phyloP scores from a whole-genome alignment of 2,888 invertebrate genomes.

The Euphydryas editha region DNA sequence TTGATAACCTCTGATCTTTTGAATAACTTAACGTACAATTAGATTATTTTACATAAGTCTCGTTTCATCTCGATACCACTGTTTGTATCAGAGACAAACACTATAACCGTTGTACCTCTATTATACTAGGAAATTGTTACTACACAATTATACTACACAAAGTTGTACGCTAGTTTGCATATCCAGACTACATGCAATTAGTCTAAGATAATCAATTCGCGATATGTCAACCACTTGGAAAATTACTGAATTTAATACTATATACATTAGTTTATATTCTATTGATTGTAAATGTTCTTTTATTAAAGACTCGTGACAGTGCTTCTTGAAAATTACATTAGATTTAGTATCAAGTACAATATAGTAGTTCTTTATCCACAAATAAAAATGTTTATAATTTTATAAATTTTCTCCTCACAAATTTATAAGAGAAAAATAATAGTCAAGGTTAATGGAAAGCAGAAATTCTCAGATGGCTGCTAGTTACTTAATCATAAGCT shows the following conservation, averaged over 20 bases:
- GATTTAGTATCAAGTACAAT: too few species aligned
- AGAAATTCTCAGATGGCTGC: slow-evolving; percentile 21
- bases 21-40: background rate
- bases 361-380: too few species aligned
- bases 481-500: slow-evolving; percentile 7
- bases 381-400: too few species aligned
- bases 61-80: slow-evolving; percentile 54
- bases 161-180: slow-evolving; percentile 10
- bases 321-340: too few species aligned
- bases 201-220: background rate
- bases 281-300: background rate
- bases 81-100: slow-evolving; percentile 54
- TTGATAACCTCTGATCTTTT: background rate
- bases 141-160: slow-evolving; percentile 16
- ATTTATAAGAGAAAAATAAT: slow-evolving; percentile 17
- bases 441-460: slow-evolving; percentile 24
- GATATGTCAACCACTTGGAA: background rate
- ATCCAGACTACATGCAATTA: slow-evolving; percentile 10
- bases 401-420: background rate
- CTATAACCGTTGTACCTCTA: slow-evolving; percentile 50
- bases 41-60: background rate
- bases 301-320: too few species aligned
- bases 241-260: background rate
- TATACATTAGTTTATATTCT: background rate
- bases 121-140: slow-evolving; percentile 47